Evolutionary conservation across 2,888 invertebrate genomes (phyloP), one percentile per base, ranked within the genome.

Genomic region (Drosophila bunnanda): DNA sequence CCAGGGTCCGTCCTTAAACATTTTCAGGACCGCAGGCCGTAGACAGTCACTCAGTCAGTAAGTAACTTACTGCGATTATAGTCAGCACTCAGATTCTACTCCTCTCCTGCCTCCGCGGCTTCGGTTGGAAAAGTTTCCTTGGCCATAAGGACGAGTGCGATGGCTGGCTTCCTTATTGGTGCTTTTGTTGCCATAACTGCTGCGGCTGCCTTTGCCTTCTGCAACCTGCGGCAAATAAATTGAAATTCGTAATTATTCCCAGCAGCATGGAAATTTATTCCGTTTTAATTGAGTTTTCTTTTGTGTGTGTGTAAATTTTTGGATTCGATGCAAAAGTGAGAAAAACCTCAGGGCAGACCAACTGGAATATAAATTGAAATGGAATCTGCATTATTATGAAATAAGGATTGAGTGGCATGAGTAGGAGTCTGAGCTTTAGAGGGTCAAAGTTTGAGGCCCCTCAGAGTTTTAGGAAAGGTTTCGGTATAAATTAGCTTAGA

Each of bases 191-290:
- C 66, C 71, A 66, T 56, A 53, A 62, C 67, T 67, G 67, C 55
- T 55, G 67, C 20, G 73, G 66, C 78, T 72, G 69, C 70, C 66
- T 66, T 77, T 76, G 80, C 76, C 75, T 78, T 84, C 82, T 76
- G 78, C 74, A 77, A 69, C 88, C 86, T 79, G 76, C 70, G 88
- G 81, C 79, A 85, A 88, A 83, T 86, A 83, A 85, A 85, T 85
- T 88, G 83, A 85, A 88, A 85, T 88, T 88, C 83, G 87, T 88
- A 85, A 85, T 85, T 88, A 85, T 86, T 83, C 76, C 86, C 88
- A 86, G 74, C 83, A 88, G 85, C 83, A 88, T 76, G 81, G 69
- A 86, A 85, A 85, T 85, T 83, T 88, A 86, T 88, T 88, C 81
- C 80, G 86, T 88, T 85, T 85, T 85, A 88, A 85, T 85, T 88